Percentiles rank a stretch among this genome's conserved stretches.
Conservation (phyloP, 1,140 invertebrate species). For the Steinernema khuongi region DNA sequence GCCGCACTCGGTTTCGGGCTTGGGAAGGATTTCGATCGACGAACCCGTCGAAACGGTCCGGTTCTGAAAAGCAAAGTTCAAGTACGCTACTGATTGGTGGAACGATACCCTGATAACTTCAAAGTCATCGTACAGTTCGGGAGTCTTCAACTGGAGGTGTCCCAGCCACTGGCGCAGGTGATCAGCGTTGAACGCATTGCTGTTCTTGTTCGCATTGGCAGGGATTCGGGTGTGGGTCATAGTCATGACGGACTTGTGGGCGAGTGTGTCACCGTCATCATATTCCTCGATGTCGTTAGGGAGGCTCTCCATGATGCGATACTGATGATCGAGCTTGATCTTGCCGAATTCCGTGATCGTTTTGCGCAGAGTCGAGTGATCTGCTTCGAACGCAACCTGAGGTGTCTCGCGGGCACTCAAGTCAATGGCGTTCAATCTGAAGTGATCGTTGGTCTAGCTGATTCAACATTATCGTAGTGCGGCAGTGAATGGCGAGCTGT, state of each 20-base stretch:
- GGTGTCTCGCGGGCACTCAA: background rate
- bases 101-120: constrained; percentile 6
- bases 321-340: background rate
- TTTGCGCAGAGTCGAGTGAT: background rate
- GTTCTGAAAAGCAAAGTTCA: constrained; percentile 2
- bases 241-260: constrained; percentile 4
- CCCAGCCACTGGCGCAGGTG: background rate
- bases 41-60: background rate
- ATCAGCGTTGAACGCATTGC: background rate
- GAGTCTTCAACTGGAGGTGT: background rate
- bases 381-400: background rate
- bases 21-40: constrained; percentile 2
- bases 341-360: background rate
- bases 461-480: too few species aligned
- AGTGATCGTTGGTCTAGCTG: background rate
- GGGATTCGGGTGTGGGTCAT: background rate
- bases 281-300: constrained; percentile 6
- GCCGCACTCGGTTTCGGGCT: background rate
- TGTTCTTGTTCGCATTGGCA: background rate
- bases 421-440: constrained; percentile 11
- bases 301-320: constrained; percentile 2
- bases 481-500: too few species aligned
- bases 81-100: background rate
- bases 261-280: constrained; percentile 4
- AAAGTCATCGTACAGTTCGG: constrained; percentile 6